A percentile compares a stretch with the other conserved stretches of the same genome.
phyloP scores from a whole-genome alignment of 2,113 vertebrate species.

The Neogobius melanostomus region DNA sequence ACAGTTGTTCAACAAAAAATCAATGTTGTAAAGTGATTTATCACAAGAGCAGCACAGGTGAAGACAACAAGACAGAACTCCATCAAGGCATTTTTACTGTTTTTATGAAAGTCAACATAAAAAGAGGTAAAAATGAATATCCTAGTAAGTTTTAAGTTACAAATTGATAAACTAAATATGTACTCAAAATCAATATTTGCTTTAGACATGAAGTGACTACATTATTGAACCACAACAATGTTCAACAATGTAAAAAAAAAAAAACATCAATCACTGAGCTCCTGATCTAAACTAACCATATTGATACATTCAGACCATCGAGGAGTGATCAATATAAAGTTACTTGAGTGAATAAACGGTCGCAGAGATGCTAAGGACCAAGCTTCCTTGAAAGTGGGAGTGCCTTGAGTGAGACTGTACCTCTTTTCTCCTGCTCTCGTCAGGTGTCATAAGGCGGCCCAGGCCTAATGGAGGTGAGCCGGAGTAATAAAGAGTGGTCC shows the following conservation, averaged over 20 bases:
- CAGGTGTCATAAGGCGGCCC: constrained; percentile 67
- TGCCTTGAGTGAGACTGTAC: constrained; percentile 48
- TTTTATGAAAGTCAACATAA: neutral
- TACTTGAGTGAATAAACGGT: constrained; percentile 27
- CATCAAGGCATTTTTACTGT: neutral
- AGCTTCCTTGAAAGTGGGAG: constrained; percentile 36
- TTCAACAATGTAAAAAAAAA: too few species aligned
- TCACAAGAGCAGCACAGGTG: neutral
- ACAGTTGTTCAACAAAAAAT: neutral
- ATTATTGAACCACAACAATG: too few species aligned
- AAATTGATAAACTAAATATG: too few species aligned
- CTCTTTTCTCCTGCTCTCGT: constrained; percentile 56
- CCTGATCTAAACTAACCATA: neutral
- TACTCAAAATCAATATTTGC: too few species aligned
- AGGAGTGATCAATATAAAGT: neutral
- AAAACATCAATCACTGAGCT: too few species aligned
- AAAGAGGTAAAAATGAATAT: too few species aligned
- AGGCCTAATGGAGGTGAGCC: constrained; percentile 68
- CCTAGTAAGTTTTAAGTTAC: neutral
- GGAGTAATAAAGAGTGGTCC: constrained; percentile 71
- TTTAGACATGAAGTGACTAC: too few species aligned
- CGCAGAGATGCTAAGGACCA: constrained; percentile 48
- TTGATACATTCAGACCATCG: neutral
- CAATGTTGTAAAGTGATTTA: constrained; percentile 1
- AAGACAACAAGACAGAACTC: neutral